A percentile compares a stretch with the other conserved stretches of the same genome.
Evolutionary conservation across 2,113 vertebrate species (phyloP).

Genomic region (Hymenochirus boettgeri): DNA sequence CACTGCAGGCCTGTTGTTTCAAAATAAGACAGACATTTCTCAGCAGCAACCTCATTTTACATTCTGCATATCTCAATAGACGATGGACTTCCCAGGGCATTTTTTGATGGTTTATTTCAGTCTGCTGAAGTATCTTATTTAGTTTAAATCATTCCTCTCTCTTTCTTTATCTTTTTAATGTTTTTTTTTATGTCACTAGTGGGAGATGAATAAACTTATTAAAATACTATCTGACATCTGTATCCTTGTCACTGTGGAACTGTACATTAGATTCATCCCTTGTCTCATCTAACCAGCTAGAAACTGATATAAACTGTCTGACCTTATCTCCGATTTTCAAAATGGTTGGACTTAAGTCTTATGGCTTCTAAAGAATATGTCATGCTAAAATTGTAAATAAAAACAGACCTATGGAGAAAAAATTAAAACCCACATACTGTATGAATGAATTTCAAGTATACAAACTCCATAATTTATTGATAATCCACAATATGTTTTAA

Average conservation of each 20-base stretch:
- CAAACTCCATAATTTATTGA: no score
- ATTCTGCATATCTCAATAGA: slow-evolving; percentile 13
- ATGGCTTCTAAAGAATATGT: no score
- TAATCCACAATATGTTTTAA: no score
- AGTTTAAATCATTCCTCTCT: slow-evolving; percentile 11
- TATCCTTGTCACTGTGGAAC: not conserved
- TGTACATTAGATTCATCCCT: slow-evolving; percentile 1
- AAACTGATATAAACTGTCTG: not conserved
- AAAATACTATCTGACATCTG: not conserved
- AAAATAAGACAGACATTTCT: slow-evolving; percentile 5
- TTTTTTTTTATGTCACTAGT: not conserved
- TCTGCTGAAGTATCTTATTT: slow-evolving; percentile 16
- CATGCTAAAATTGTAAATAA: no score
- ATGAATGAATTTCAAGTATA: no score
- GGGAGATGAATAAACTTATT: not conserved
- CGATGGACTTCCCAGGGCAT: slow-evolving; percentile 20
- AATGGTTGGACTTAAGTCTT: no score
- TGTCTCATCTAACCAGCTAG: not conserved
- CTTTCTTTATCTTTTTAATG: not conserved
- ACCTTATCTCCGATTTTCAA: not conserved
- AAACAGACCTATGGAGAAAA: no score
- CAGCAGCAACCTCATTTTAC: not conserved
- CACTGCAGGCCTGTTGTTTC: slow-evolving; percentile 7
- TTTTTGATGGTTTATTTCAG: slow-evolving; percentile 1
- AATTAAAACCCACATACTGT: no score